phyloP scores from a whole-genome alignment of 2,797 vertebrate species.

The Poecile montanus region DNA sequence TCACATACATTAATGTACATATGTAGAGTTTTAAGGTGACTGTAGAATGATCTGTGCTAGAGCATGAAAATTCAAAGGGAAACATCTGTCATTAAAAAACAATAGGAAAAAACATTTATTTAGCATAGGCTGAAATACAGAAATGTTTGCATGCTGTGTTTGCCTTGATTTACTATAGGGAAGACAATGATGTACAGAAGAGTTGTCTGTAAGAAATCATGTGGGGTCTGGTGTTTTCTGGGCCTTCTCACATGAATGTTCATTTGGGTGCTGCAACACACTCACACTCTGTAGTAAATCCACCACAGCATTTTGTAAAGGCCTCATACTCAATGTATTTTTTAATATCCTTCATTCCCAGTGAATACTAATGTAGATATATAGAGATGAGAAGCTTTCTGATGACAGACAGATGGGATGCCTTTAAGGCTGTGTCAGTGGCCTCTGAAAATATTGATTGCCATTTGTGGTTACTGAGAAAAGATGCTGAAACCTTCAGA shows the following conservation, averaged over 20 bases:
- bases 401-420: background rate
- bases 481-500: background rate
- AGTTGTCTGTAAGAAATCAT: background rate
- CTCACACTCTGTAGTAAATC: background rate
- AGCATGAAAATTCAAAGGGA: background rate
- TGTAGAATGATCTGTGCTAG: background rate
- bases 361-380: background rate
- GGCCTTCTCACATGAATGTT: background rate
- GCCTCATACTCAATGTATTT: background rate
- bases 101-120: background rate
- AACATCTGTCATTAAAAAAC: conserved; percentile 29
- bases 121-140: background rate
- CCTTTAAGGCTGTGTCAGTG: background rate
- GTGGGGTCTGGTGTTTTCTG: background rate
- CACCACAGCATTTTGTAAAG: background rate
- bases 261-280: background rate
- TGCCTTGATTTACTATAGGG: conserved; percentile 7
- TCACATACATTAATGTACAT: background rate
- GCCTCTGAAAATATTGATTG: background rate
- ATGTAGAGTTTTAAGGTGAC: background rate
- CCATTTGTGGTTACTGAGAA: background rate
- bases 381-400: background rate
- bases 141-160: background rate
- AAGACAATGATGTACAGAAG: background rate
- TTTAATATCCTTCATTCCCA: background rate